These are phyloP conservation scores for Lamellibrachia luymesi DNA, from an alignment of 1,140 invertebrate genomes.

Conservation along the genomic window DNA sequence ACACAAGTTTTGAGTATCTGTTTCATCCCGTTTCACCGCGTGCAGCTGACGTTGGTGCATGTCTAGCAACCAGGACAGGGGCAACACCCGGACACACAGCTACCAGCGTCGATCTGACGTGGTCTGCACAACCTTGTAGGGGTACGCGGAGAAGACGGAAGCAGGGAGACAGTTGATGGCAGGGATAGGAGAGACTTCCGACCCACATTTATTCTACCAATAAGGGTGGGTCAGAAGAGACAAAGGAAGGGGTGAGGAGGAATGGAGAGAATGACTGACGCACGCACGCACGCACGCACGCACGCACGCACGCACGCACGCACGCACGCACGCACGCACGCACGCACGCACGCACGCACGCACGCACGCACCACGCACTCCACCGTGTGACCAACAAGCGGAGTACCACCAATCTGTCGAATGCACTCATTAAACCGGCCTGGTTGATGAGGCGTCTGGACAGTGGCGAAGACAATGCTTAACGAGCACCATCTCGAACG, in stretches of 20 bases:
- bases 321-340: not conserved
- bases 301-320: not conserved
- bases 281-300: not conserved
- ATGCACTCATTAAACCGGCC: not conserved
- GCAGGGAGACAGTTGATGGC: too few species aligned
- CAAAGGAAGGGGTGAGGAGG: not conserved
- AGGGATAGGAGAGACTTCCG: too few species aligned
- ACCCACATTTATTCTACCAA: too few species aligned
- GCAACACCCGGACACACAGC: not conserved
- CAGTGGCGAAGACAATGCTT: not conserved
- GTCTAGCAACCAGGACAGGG: not conserved
- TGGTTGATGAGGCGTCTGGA: not conserved
- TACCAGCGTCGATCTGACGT: not conserved
- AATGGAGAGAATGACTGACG: not conserved
- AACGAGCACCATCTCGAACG: not conserved
- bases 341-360: slow-evolving; percentile 1
- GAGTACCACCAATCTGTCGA: not conserved
- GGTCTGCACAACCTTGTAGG: too few species aligned
- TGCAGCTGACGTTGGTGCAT: not conserved
- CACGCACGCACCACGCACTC: not conserved
- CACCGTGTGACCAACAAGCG: not conserved
- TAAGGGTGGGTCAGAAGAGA: not conserved
- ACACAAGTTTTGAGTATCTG: not conserved
- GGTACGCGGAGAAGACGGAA: too few species aligned
- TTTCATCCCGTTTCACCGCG: not conserved